phyloP scores from a whole-genome alignment of 35 echinoderm and acorn worm species.

The Lytechinus variegatus region DNA sequence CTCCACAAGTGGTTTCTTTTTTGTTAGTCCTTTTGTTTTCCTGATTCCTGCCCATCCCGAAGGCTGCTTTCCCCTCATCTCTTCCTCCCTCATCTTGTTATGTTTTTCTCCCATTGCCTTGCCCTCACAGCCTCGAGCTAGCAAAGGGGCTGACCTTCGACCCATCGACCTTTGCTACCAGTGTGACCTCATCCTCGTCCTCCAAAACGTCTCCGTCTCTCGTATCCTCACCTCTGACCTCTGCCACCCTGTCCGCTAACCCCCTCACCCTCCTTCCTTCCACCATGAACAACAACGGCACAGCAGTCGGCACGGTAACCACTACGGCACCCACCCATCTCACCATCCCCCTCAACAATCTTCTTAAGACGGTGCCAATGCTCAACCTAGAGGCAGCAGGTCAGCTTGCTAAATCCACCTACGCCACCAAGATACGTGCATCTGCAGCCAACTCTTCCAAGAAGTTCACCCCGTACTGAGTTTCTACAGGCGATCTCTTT shows the following conservation, averaged over 20 bases:
- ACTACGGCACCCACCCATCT: conserved; percentile 50
- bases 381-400: conserved; percentile 65
- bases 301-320: conserved; percentile 54
- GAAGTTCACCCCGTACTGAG: conserved; percentile 77
- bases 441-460: conserved; percentile 54
- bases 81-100: conserved; percentile 54
- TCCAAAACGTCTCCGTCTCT: conserved; percentile 54
- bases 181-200: conserved; percentile 68
- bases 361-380: conserved; percentile 73
- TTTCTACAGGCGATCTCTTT: not conserved
- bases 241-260: conserved; percentile 45
- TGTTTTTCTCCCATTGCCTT: conserved; percentile 60
- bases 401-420: conserved; percentile 60
- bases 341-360: conserved; percentile 61
- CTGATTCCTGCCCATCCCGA: conserved; percentile 31
- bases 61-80: conserved; percentile 8
- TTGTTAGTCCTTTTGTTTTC: conserved; percentile 38
- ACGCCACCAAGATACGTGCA: conserved; percentile 74
- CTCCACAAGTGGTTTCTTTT: conserved; percentile 45
- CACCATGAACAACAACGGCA: conserved; percentile 64
- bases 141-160: conserved; percentile 77
- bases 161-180: conserved; percentile 63
- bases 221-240: conserved; percentile 56
- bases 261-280: conserved; percentile 58
- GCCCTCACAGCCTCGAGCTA: conserved; percentile 71